phyloP scores from a whole-genome alignment of 1,140 invertebrate genomes.

The Zaprionus africanus region DNA sequence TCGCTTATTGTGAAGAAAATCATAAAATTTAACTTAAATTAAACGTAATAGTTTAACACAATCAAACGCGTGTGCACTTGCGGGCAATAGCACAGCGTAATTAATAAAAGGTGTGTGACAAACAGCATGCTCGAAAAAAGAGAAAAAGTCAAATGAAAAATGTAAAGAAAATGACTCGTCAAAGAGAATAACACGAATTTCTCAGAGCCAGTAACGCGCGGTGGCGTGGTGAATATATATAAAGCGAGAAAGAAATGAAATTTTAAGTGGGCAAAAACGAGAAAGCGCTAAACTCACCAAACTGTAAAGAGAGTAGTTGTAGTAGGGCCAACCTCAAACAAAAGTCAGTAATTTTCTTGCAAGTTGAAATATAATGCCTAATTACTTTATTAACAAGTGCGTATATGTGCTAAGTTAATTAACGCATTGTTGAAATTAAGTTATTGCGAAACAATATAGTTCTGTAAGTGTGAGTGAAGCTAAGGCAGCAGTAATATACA shows the following conservation, averaged over 20 bases:
- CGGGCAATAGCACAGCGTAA: slow-evolving; percentile 38
- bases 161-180: slow-evolving; percentile 52
- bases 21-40: slow-evolving; percentile 35
- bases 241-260: slow-evolving; percentile 55
- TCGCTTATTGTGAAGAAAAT: slow-evolving; percentile 43
- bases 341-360: slow-evolving; percentile 43
- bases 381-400: slow-evolving; percentile 25
- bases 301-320: slow-evolving; percentile 48
- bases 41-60: slow-evolving; percentile 30
- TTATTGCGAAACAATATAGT: slow-evolving; percentile 42
- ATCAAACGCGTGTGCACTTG: slow-evolving; percentile 40
- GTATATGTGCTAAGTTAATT: slow-evolving; percentile 32
- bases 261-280: slow-evolving; percentile 51
- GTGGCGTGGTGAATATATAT: slow-evolving; percentile 53
- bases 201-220: slow-evolving; percentile 45
- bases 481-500: slow-evolving; percentile 42
- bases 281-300: slow-evolving; percentile 57
- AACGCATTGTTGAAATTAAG: slow-evolving; percentile 28
- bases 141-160: slow-evolving; percentile 31
- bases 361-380: slow-evolving; percentile 37
- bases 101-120: slow-evolving; percentile 8
- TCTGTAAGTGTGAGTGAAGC: slow-evolving; percentile 37
- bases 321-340: slow-evolving; percentile 50
- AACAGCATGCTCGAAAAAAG: neutral
- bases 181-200: slow-evolving; percentile 54